These are phyloP conservation scores for Pinctada fucata DNA, from an alignment of 2,888 invertebrate genomes.

Conservation along the genomic window DNA sequence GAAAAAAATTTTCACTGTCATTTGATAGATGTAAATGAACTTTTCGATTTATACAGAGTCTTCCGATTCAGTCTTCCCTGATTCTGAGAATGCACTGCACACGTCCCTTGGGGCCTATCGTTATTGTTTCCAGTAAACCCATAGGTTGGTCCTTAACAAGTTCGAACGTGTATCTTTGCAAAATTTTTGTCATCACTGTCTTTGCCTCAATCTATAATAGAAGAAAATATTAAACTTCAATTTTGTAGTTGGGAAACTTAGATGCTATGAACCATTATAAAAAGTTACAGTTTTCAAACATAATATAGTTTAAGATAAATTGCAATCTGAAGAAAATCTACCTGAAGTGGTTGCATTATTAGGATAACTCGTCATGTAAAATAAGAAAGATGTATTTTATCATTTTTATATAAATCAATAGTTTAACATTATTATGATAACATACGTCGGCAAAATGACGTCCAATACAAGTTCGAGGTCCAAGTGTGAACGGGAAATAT, in stretches of 20 bases:
- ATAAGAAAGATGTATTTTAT: background rate
- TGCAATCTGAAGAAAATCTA: too few species aligned
- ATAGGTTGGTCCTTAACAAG: background rate
- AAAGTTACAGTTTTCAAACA: too few species aligned
- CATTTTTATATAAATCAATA: background rate
- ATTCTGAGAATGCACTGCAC: background rate
- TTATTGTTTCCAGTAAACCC: background rate
- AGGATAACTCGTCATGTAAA: too few species aligned
- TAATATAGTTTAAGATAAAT: too few species aligned
- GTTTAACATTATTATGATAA: background rate
- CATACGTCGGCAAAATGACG: constrained; percentile 25
- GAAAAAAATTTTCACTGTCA: too few species aligned
- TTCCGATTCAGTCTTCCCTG: background rate
- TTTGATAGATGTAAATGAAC: too few species aligned
- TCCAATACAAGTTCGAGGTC: constrained; percentile 25
- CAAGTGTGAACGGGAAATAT: constrained; percentile 18
- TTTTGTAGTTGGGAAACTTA: too few species aligned
- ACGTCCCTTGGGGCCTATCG: constrained; percentile 1
- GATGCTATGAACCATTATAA: too few species aligned
- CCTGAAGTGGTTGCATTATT: too few species aligned
- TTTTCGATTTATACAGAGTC: too few species aligned
- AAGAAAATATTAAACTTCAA: too few species aligned
- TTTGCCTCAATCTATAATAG: constrained; percentile 21
- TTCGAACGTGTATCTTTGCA: constrained; percentile 6
- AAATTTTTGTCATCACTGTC: constrained; percentile 6